Percentiles rank a stretch among this genome's conserved stretches.
phyloP scores from a whole-genome alignment of 2,888 invertebrate species.

The Apodemia duryi region DNA sequence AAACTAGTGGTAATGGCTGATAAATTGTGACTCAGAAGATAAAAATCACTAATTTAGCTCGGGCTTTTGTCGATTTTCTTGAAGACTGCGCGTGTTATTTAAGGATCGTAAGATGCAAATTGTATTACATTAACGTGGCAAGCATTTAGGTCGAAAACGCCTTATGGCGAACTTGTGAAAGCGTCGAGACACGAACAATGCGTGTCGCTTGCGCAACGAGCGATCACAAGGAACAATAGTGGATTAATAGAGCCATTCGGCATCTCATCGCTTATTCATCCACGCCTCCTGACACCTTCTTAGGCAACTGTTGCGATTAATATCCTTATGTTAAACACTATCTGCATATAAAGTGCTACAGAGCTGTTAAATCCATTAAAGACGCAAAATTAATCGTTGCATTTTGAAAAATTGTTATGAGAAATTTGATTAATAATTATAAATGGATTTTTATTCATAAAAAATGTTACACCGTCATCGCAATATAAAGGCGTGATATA shows the following conservation, averaged over 20 bases:
- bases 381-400: too few relatives aligned
- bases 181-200: slow-evolving; percentile 67
- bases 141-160: slow-evolving; percentile 64
- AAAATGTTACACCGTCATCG: too few relatives aligned
- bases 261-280: slow-evolving; percentile 77
- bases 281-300: slow-evolving; percentile 73
- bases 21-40: slow-evolving; percentile 29
- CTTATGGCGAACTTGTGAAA: slow-evolving; percentile 53
- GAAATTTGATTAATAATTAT: too few relatives aligned
- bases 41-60: slow-evolving; percentile 31
- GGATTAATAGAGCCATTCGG: slow-evolving; percentile 76
- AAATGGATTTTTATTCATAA: too few relatives aligned
- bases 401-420: too few relatives aligned
- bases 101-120: slow-evolving; percentile 54
- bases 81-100: slow-evolving; percentile 44
- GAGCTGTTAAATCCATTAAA: not conserved
- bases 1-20: slow-evolving; percentile 21
- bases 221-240: slow-evolving; percentile 69
- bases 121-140: slow-evolving; percentile 56
- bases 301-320: slow-evolving; percentile 58
- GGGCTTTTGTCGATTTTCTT: slow-evolving; percentile 42
- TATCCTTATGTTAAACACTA: slow-evolving; percentile 46
- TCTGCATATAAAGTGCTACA: slow-evolving; percentile 1
- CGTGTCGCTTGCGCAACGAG: slow-evolving; percentile 71
- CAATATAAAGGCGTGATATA: too few relatives aligned